A percentile compares a stretch with the other conserved stretches of the same genome.
phyloP scores from a whole-genome alignment of 1,140 invertebrate species.

The Chionoecetes opilio region DNA sequence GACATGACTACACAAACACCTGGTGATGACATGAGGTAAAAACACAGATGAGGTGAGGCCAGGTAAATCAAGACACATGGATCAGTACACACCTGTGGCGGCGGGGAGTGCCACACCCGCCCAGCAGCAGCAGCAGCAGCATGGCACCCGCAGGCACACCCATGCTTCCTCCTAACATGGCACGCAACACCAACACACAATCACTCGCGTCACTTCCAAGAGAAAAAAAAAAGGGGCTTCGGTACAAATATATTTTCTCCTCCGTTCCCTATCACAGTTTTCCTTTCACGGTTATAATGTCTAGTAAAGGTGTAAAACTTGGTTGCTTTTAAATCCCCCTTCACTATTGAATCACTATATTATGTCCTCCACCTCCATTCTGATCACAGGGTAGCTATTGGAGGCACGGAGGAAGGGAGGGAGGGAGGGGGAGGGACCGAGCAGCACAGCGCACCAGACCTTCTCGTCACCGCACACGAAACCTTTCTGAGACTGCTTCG shows the following conservation, averaged over 20 bases:
- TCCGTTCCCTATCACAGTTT: neutral
- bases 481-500: neutral
- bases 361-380: neutral
- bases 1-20: too few relatives aligned
- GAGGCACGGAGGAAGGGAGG: constrained; percentile 1
- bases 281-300: neutral
- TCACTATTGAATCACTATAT: neutral
- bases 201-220: too few relatives aligned
- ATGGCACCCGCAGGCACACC: neutral
- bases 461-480: neutral
- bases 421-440: neutral
- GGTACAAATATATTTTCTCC: neutral
- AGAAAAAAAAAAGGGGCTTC: too few relatives aligned
- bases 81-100: constrained; percentile 5
- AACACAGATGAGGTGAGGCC: neutral
- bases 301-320: neutral
- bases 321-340: too few relatives aligned
- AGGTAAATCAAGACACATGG: neutral
- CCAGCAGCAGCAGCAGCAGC: neutral
- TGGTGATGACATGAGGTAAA: too few relatives aligned
- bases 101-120: constrained; percentile 21
- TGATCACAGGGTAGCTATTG: neutral
- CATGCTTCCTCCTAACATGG: neutral
- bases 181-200: neutral
- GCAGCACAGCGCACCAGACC: constrained; percentile 22